Percentiles rank a stretch among this genome's conserved stretches.
Evolutionary conservation across 2,113 vertebrate species (phyloP).

Genomic region (Lates calcarifer): DNA sequence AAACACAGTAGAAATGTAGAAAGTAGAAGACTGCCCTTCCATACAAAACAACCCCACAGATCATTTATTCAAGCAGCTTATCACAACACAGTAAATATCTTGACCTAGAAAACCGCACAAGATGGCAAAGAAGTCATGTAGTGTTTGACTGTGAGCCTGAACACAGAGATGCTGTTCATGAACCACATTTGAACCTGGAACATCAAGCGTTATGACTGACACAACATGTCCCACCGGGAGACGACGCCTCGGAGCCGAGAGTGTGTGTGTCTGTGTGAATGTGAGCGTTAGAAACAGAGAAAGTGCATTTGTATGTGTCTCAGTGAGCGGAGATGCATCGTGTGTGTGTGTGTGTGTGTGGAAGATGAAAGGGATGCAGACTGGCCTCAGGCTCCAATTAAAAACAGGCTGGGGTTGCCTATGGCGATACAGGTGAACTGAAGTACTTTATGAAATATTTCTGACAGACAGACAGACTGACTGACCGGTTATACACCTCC

Average conservation of each 20-base stretch:
- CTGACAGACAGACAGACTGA: slow-evolving; percentile 3
- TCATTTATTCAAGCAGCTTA: no score
- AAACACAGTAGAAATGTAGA: no score
- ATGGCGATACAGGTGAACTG: slow-evolving; percentile 69
- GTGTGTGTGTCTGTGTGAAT: slow-evolving; percentile 13
- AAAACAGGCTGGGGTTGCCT: slow-evolving; percentile 73
- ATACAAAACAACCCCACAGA: no score
- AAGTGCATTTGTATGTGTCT: neutral
- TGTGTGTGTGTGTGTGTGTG: slow-evolving; percentile 39
- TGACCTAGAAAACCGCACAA: no score
- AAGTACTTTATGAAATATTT: slow-evolving; percentile 60
- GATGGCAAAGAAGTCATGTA: no score
- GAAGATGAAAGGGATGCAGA: slow-evolving; percentile 66
- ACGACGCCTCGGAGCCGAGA: neutral
- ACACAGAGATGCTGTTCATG: neutral
- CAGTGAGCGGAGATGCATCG: neutral
- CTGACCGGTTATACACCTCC: slow-evolving; percentile 5
- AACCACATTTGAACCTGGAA: slow-evolving; percentile 19
- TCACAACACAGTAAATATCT: no score
- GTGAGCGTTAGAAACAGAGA: neutral
- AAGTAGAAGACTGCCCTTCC: no score
- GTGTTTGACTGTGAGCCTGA: no score
- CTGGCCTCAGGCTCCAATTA: slow-evolving; percentile 77
- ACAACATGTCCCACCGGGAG: neutral
- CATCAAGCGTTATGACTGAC: slow-evolving; percentile 3